phyloP scores from a whole-genome alignment of 2,888 invertebrate genomes.

The Odontocolon sp. region DNA sequence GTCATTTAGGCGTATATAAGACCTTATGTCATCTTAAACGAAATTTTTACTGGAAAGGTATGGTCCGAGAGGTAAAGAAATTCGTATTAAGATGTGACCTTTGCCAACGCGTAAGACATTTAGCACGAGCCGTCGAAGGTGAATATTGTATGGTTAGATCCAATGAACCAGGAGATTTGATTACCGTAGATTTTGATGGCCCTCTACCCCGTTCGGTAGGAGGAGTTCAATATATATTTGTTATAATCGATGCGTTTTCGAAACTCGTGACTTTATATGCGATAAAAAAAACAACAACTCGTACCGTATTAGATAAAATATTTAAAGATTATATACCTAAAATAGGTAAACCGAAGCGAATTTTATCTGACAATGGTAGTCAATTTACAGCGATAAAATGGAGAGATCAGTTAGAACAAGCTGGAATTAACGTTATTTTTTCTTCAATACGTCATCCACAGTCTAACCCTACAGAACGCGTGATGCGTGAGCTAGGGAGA shows the following conservation, averaged over 20 bases:
- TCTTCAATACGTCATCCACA: conserved; percentile 56
- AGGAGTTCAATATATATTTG: conserved; percentile 46
- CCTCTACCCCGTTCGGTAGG: conserved; percentile 44
- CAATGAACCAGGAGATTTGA: conserved; percentile 25
- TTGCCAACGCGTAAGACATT: conserved; percentile 52
- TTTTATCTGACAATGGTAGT: conserved; percentile 36
- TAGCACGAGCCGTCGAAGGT: conserved; percentile 32
- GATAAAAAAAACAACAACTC: neutral
- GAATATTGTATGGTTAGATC: conserved; percentile 27
- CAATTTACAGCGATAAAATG: conserved; percentile 41
- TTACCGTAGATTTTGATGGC: conserved; percentile 54
- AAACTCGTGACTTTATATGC: conserved; percentile 6
- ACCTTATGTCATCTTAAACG: neutral
- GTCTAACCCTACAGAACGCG: conserved; percentile 46
- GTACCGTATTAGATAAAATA: conserved; percentile 13
- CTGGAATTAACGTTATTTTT: conserved; percentile 28
- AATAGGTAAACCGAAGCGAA: conserved; percentile 9
- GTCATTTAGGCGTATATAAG: conserved; percentile 35
- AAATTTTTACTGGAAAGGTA: conserved; percentile 5
- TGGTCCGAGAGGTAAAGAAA: neutral
- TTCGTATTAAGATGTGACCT: conserved; percentile 3
- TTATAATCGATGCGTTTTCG: conserved; percentile 32
- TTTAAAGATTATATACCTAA: conserved; percentile 6
- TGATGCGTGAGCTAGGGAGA: conserved; percentile 53
- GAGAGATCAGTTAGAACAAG: neutral